Evolutionary conservation across 2,888 invertebrate species (phyloP), one percentile per base, ranked within the genome.

Genomic region (Stictocephala bisonia): DNA sequence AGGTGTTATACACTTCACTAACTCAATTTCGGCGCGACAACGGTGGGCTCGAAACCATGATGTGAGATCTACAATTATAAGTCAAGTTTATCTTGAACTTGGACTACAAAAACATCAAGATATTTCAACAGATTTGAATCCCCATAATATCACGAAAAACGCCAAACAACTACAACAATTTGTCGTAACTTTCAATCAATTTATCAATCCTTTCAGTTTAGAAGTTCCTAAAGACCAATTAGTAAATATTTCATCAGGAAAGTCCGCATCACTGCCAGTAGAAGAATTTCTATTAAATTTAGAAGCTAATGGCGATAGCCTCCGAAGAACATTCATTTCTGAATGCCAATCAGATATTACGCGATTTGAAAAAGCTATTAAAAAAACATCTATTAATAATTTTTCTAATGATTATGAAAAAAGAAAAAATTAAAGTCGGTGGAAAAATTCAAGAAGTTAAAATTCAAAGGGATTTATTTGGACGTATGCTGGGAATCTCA

Each of bases 221-320:
- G 44, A 11, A 3, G 73, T 79, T 26, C 78, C 79, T 66, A 73
- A 75, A 76, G 56, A 78, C 41, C n/a, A 24, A 29, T 76, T 80
- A 31, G 81, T 80, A 26, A 80, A 81, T 20, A 74, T 81, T 79
- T 81, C 81, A 20, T 81, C 81, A 48, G 81, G 82, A 56, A 80
- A 80, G 75, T 81, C 81, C 44, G 80, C 81, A 73, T 80, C 80
- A 41, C 1, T 6, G 60, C 75, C 80, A 48, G 79, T 82, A 76
- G 15, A 78, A 67, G 75, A 81, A 79, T 83, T 80, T 70, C 69
- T 81, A 44, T 72, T 81, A 2, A 81, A 80, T 68, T 72, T 81
- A 0, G 75, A 80, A 53, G 20, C 13, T 29, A n/a, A 6, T 15
- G 60, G 60, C 2, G 20, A 60, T 20, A 15, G 18, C 7, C 35